phyloP scores from a whole-genome alignment of 2,113 vertebrate genomes.

The Galeopterus variegatus region DNA sequence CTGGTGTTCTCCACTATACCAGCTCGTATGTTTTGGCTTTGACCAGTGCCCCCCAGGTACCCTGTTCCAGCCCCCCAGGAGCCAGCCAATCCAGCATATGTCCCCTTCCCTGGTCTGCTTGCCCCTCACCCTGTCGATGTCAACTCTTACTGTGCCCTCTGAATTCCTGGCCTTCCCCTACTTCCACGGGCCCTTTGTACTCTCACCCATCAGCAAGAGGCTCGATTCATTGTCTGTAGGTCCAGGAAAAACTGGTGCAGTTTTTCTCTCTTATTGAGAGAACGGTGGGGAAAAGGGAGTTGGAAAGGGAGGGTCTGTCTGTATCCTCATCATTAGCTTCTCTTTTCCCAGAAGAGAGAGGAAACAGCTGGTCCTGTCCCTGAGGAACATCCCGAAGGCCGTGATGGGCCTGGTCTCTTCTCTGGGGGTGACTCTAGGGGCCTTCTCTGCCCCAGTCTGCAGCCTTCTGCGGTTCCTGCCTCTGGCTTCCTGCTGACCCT shows the following conservation, averaged over 20 bases:
- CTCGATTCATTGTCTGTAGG: not conserved
- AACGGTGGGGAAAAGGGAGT: not conserved
- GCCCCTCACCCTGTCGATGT: not conserved
- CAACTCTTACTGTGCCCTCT: not conserved
- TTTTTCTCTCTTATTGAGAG: not conserved
- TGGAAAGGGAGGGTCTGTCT: not conserved
- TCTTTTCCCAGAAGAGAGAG: constrained; percentile 48
- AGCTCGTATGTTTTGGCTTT: not conserved
- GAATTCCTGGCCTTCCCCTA: not conserved
- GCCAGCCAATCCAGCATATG: not conserved
- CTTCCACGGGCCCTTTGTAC: accelerated
- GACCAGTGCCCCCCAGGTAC: not conserved
- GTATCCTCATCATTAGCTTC: not conserved
- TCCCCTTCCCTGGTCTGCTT: not conserved
- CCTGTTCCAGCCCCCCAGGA: not conserved
- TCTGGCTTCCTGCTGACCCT: not conserved
- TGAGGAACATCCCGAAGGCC: not conserved
- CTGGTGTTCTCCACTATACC: not conserved
- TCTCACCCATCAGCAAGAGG: constrained; percentile 8
- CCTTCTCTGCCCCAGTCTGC: not conserved
- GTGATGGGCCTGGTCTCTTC: not conserved
- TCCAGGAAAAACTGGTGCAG: not conserved
- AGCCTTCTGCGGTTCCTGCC: not conserved
- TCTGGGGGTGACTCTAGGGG: not conserved
- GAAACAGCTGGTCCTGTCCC: not conserved